Evolutionary conservation across 2,113 vertebrate genomes (phyloP), one percentile per base, ranked within the genome.

Genomic region (Pungitius pungitius): DNA sequence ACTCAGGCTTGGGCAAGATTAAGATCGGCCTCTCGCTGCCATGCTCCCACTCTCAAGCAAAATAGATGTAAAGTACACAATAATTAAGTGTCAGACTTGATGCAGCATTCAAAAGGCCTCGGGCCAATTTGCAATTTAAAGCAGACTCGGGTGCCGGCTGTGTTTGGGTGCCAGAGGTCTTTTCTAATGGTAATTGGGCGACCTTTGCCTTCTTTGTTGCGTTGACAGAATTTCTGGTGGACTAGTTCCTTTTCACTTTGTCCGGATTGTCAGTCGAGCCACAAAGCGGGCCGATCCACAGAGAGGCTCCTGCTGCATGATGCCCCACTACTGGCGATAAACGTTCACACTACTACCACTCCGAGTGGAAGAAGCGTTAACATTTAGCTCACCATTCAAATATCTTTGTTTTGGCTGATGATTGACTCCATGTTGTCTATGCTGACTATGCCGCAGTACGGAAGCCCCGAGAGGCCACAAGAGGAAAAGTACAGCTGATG

Each of bases 21-120:
- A 80, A 72, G 64, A 85, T 85, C 75, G 30, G 47, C 24, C 42
- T 71, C 58, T 80, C n/a, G 7, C 33, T 69, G 66, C 69, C 68
- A 73, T 72, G 51, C 35, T 47, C 26, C 30, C 13, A 2, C 63
- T 70, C 18, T 0, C 81, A 70, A 54, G 69, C 4, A 61, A 81
- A 62, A 73, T 69, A 72, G 51, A 83, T 74, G 78, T 63, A 73
- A 79, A 75, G 68, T 69, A 73, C 13, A 75, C 73, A 80, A 78
- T 76, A 74, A 87, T 45, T 65, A 80, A 83, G 75, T 81, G 78
- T 78, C 70, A 82, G 61, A 69, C 52, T 71, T 67, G 74, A 84
- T 73, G 39, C 49, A 40, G 49, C 59, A 22, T 77, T 78, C 40
- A 65, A 80, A 88, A 52, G 43, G 37, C 73, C 71, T 47, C 18